These are phyloP conservation scores for Drosophila nannoptera DNA, from an alignment of 1,140 invertebrate species.

Conservation along the genomic window DNA sequence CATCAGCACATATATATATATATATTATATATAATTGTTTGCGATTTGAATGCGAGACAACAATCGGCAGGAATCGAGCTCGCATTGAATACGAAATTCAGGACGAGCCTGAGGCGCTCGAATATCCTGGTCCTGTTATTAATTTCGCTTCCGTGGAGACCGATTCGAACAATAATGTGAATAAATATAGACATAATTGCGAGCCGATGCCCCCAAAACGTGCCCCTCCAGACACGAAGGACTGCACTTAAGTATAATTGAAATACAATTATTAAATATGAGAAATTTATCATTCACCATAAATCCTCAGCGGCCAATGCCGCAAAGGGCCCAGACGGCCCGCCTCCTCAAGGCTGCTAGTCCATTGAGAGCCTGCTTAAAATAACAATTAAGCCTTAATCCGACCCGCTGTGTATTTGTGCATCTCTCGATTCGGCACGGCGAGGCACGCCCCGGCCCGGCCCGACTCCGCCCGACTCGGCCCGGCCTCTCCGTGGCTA, in stretches of 20 bases:
- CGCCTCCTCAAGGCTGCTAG: not conserved
- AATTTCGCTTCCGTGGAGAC: slow-evolving; percentile 1
- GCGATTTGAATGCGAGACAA: not conserved
- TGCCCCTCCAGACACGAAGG: too few species aligned
- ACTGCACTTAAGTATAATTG: not conserved
- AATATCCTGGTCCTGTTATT: not conserved
- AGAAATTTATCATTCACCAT: too few species aligned
- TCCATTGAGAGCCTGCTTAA: slow-evolving; percentile 31
- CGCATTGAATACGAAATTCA: not conserved
- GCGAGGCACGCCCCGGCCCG: too few species aligned
- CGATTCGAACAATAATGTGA: not conserved
- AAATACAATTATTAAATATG: too few species aligned
- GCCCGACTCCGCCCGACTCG: too few species aligned
- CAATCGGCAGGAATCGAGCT: not conserved
- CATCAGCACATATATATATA: too few species aligned
- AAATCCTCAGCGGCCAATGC: too few species aligned
- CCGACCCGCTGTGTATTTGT: slow-evolving; percentile 17
- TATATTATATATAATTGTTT: not conserved
- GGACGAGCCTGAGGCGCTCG: too few species aligned
- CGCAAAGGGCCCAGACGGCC: too few species aligned
- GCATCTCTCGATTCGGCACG: slow-evolving; percentile 32
- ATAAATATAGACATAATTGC: slow-evolving; percentile 10
- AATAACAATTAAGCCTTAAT: slow-evolving; percentile 61
- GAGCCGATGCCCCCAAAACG: not conserved
- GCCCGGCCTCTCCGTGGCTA: slow-evolving; percentile 9